Base-by-base conservation (phyloP, 2,113 vertebrate genomes). In the Vimba vimba region DNA sequence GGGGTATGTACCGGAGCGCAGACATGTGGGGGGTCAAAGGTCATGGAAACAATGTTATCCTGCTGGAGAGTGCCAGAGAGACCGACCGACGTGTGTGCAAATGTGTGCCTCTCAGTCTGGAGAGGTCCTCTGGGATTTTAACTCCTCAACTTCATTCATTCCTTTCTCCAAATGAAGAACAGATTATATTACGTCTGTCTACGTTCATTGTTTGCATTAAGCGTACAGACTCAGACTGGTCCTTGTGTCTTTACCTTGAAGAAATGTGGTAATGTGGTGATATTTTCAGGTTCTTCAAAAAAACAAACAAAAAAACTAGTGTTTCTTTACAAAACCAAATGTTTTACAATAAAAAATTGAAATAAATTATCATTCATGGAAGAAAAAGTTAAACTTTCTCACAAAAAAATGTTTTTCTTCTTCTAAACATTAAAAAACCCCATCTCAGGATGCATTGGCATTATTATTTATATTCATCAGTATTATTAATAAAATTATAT, bases 11-110 rank as follows among this genome's bases (percentile, higher is more conserved):
- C 57, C 1, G 25, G 27, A 47, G 30, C 15, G 47, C 57, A 78
- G 85, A 59, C 59, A 25, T 83, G 43, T 27, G 33, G 76, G 17
- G 74, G 74, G 89, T 52, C 82, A 80, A 75, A 87, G 85, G 69
- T 88, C 86, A 62, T 17, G 11, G 85, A 86, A 86, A 87, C 83
- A 86, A 79, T 80, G 52, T 43, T 79, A 36, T 59, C 52, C 50
- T 87, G 82, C 33, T 17, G 21, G 4, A 76, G 57, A 71, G 68
- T n/a, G 78, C 78, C 73, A 78, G 60, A 79, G 66, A 45, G n/a
- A 30, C 10, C 11, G 47, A 2, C 27, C 25, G 73, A 75, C 39
- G 45, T 78, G 85, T 60, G 82, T 23, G 33, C 69, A 79, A 57
- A 78, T 13, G 82, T 55, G 83, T 64, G 78, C 43, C 25, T 77